Percentiles rank a stretch among this genome's conserved stretches.
Conservation (phyloP, 2,888 invertebrate species). For the Acanthosepion esculentum region DNA sequence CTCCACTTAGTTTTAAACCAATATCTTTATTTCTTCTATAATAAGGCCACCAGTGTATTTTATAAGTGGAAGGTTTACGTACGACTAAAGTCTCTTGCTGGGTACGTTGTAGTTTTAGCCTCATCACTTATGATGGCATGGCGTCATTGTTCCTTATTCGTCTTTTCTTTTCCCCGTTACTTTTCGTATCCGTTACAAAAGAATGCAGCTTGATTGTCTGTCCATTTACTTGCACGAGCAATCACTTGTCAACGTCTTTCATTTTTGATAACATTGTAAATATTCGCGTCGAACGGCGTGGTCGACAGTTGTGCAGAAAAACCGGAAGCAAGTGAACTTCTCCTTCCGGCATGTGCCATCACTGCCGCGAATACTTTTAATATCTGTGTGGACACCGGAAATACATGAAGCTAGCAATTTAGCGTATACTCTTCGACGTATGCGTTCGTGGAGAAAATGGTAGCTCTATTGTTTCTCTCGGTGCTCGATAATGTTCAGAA, state of each 20-base stretch:
- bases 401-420: not conserved
- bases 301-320: not conserved
- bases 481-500: not conserved
- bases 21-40: no score
- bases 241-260: not conserved
- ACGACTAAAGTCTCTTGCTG: no score
- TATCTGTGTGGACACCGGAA: slow-evolving; percentile 1
- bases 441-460: not conserved
- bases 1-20: no score
- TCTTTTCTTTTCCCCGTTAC: not conserved
- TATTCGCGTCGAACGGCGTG: not conserved
- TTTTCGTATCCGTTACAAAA: not conserved
- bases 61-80: no score
- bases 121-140: not conserved
- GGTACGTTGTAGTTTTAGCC: no score
- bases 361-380: not conserved
- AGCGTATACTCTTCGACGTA: not conserved
- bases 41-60: no score
- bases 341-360: not conserved
- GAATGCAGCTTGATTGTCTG: not conserved
- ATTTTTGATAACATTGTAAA: not conserved
- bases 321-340: not conserved
- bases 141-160: not conserved
- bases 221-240: not conserved
- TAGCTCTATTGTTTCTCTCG: not conserved